phyloP scores from a whole-genome alignment of 2,113 vertebrate species.

The Marcusenius ussheri region DNA sequence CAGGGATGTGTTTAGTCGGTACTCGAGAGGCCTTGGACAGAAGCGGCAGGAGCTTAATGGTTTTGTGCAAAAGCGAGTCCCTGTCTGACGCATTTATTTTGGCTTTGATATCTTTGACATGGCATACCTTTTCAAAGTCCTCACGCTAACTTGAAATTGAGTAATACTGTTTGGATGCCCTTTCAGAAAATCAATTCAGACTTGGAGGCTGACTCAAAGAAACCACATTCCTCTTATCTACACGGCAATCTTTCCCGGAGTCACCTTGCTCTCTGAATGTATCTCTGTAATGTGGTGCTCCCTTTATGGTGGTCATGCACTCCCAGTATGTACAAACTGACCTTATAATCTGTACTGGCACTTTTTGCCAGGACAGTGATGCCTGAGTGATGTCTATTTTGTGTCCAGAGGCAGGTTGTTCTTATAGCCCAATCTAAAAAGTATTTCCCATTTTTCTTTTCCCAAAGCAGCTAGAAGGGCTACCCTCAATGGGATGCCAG shows the following conservation, averaged over 20 bases:
- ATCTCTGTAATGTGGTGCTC: neutral
- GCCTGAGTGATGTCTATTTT: neutral
- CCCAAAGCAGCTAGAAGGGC: neutral
- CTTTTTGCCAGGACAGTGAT: neutral
- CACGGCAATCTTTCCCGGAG: neutral
- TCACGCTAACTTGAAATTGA: conserved; percentile 5
- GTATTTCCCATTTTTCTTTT: neutral
- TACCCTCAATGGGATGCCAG: neutral
- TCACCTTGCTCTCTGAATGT: conserved; percentile 17
- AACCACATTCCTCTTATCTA: conserved; percentile 14
- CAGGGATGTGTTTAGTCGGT: neutral
- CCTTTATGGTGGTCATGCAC: conserved; percentile 15
- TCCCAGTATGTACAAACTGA: conserved; percentile 13
- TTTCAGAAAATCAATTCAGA: conserved; percentile 16
- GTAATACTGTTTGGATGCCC: conserved; percentile 11
- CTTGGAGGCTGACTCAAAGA: conserved; percentile 12
- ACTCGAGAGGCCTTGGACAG: neutral
- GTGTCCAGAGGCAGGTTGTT: neutral
- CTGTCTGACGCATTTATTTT: conserved; percentile 14
- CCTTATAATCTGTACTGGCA: conserved; percentile 4
- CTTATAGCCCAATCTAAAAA: neutral
- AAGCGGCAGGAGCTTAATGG: neutral
- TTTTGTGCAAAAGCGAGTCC: neutral
- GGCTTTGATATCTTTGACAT: conserved; percentile 14
- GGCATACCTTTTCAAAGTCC: conserved; percentile 6